Base-by-base conservation (phyloP, 1,140 invertebrate genomes). In the Micrasema minimum region DNA sequence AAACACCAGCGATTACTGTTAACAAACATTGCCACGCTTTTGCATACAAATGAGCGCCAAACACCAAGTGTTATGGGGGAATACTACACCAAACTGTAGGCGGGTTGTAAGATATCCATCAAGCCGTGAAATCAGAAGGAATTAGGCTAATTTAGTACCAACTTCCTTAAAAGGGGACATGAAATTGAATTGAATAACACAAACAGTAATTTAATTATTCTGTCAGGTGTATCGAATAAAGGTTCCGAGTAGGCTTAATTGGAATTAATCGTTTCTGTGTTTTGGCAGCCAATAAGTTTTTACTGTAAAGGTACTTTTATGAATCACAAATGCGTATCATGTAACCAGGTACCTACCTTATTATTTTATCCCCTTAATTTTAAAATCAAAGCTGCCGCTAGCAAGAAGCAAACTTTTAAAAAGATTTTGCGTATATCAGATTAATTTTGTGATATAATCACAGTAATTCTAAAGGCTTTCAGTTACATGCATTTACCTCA, bases 11-110 rank as follows among this genome's bases (percentile, higher is more conserved):
- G 50, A 37, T 57, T 37, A 57, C 2, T 37, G 53, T 37, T 57
- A 57, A 57, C 53, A 38, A 18, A 16, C 5, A 37, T 12, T 57
- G 53, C 23, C 53, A 57, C 53, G 53, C 53, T 57, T 57, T 57
- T 16, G 53, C 53, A 57, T 57, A 38, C 53, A 57, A 57, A 57
- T 57, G 31, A 5, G n/a, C n/a, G n/a, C n/a, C n/a, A n/a, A n/a
- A n/a, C n/a, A n/a, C n/a, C n/a, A n/a, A n/a, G n/a, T n/a, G n/a
- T n/a, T n/a, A n/a, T n/a, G n/a, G n/a, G n/a, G n/a, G n/a, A n/a
- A n/a, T n/a, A n/a, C n/a, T n/a, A n/a, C n/a, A 53, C 3, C 22
- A 7, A 26, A 14, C 50, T 6, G 31, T 14, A 57, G 53, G 31
- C 26, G 31, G 26, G 18, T 14, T 14, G n/a, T 5, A 57, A 57